Evolutionary conservation across 2,888 invertebrate species (phyloP).

Genomic region (Eurytoma adleriae): DNA sequence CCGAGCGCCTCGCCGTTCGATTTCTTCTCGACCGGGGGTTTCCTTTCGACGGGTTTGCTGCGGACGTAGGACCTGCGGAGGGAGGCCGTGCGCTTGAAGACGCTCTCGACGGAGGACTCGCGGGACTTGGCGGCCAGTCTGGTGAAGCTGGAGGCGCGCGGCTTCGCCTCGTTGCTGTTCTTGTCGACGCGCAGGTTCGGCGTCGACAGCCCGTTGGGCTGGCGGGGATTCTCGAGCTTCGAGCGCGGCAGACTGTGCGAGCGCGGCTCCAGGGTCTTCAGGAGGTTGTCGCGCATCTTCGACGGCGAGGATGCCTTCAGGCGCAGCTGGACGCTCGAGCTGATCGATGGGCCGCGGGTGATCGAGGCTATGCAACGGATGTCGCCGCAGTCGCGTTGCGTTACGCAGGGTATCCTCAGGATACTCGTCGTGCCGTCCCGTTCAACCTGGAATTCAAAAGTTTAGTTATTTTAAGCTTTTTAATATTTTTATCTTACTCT

Average conservation of each 20-base stretch:
- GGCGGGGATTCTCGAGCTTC: constrained; percentile 20
- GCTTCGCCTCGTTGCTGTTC: neutral
- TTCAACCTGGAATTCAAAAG: constrained; percentile 73
- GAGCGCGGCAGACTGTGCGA: constrained; percentile 31
- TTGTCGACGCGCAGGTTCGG: constrained; percentile 39
- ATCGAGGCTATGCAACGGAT: constrained; percentile 74
- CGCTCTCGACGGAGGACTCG: constrained; percentile 28
- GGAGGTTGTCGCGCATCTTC: constrained; percentile 9
- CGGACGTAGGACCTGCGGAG: neutral
- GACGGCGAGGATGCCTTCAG: constrained; percentile 57
- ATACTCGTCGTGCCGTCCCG: constrained; percentile 78
- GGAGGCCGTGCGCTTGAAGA: constrained; percentile 4
- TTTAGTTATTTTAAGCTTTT: neutral
- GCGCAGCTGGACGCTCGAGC: constrained; percentile 69
- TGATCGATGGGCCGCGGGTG: constrained; percentile 67
- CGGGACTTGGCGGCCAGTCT: constrained; percentile 8
- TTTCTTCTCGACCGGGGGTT: neutral
- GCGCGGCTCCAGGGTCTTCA: constrained; percentile 16
- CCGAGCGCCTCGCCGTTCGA: neutral
- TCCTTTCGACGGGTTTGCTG: neutral
- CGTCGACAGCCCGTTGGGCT: constrained; percentile 38
- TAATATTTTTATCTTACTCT: neutral
- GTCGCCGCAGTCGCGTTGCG: constrained; percentile 78
- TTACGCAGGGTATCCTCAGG: constrained; percentile 79
- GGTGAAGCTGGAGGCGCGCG: constrained; percentile 47